Evolutionary conservation across 2,888 invertebrate species (phyloP).

Genomic region (Chrysolina americana): DNA sequence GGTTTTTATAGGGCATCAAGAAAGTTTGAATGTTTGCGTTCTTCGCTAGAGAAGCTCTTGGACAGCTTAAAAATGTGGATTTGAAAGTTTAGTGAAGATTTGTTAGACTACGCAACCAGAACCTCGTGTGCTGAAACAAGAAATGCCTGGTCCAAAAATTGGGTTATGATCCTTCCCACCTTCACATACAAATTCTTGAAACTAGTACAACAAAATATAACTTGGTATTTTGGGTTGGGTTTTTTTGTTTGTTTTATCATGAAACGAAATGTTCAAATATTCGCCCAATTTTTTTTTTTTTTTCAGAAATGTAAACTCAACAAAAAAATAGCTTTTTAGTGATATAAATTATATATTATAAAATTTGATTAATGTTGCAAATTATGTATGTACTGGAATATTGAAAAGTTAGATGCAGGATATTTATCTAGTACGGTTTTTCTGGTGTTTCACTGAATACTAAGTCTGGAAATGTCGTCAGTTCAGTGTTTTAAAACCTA

Average conservation of each 20-base stretch:
- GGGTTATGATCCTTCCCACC: conserved; percentile 39
- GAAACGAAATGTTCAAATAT: conserved; percentile 52
- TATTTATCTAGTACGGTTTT: conserved; percentile 47
- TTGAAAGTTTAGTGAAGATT: conserved; percentile 53
- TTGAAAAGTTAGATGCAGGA: conserved; percentile 57
- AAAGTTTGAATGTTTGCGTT: conserved; percentile 50
- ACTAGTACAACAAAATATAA: conserved; percentile 49
- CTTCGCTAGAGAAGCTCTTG: conserved; percentile 48
- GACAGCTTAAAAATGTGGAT: conserved; percentile 52
- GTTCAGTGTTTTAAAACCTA: background rate
- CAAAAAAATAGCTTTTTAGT: conserved; percentile 62
- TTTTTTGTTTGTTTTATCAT: conserved; percentile 52
- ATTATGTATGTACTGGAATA: conserved; percentile 58
- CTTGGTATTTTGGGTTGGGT: conserved; percentile 44
- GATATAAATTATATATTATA: conserved; percentile 60
- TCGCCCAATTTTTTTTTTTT: conserved; percentile 52
- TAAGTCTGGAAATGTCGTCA: background rate
- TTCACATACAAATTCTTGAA: conserved; percentile 43
- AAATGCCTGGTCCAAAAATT: conserved; percentile 40
- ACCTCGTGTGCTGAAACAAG: conserved; percentile 54
- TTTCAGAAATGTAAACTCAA: conserved; percentile 56
- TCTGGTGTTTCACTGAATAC: conserved; percentile 46
- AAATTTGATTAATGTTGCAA: conserved; percentile 62
- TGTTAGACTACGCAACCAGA: conserved; percentile 56
- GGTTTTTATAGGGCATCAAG: conserved; percentile 45